Conservation (phyloP, 2,888 invertebrate genomes). For the Ligdia adustata region DNA sequence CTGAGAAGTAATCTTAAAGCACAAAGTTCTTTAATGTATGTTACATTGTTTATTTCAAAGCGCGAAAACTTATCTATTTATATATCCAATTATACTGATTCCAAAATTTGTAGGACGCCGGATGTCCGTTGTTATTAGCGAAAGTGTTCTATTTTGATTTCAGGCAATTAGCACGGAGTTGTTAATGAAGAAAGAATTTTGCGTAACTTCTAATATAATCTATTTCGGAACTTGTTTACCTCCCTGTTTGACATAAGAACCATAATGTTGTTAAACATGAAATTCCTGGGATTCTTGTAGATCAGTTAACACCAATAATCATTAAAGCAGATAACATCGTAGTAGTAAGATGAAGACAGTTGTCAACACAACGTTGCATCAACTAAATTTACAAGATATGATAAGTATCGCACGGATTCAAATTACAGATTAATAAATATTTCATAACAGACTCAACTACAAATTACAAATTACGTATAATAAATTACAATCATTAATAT, state of each 20-base stretch:
- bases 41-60: background rate
- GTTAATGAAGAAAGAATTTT: conserved; percentile 7
- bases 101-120: conserved; percentile 9
- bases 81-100: conserved; percentile 2
- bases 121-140: conserved; percentile 1
- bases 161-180: conserved; percentile 4
- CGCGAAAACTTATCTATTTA: conserved; percentile 7
- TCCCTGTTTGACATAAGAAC: background rate
- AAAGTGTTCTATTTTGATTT: conserved; percentile 14
- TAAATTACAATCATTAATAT: conserved; percentile 54
- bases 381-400: conserved; percentile 58
- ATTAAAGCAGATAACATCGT: conserved; percentile 15
- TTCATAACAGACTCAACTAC: conserved; percentile 66
- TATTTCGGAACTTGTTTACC: background rate
- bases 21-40: too few species aligned
- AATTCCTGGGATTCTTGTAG: too few species aligned
- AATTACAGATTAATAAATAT: conserved; percentile 65
- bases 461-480: too few species aligned
- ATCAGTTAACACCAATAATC: background rate
- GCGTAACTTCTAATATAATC: background rate
- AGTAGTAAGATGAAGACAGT: conserved; percentile 3
- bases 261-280: background rate
- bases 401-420: conserved; percentile 61
- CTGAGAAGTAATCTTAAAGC: too few species aligned
- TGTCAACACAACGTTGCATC: conserved; percentile 54